Evolutionary conservation across 2,797 vertebrate species (phyloP), one percentile per base, ranked within the genome.

Genomic region (Brotula barbata): DNA sequence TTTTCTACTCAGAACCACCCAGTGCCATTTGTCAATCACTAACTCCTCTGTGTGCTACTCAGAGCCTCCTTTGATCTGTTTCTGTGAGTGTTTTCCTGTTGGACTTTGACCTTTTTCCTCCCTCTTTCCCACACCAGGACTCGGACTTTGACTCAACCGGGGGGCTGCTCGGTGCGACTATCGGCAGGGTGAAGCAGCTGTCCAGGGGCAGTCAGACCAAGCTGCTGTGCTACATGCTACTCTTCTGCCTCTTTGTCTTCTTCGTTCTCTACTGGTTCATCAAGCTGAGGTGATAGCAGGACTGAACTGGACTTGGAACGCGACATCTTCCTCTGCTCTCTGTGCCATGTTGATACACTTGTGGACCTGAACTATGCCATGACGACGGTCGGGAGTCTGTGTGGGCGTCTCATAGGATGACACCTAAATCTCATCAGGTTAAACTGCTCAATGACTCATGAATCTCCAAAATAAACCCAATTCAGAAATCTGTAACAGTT

Each of bases 221-320:
- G 73, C 83, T 99, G 8, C 73, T 96, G 57, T 95, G 93, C 89
- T 99, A 98, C 82, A 93, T 99, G 95, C 91, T 97, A 84, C 91
- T 99, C 16, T 99, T 99, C 76, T 92, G 94, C 21, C 65, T 95
- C 4, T 97, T 99, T 44, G 96, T 99, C 22, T 98, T 99, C 82
- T 94, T 96, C 66, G 85, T 99, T 58, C 92, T 97, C 73, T 99
- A 99, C 80, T 99, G 96, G 95, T 92, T 95, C 85, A 93, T 99
- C 57, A 92, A 85, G 72, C 79, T 92, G 68, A 91, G 91, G 82
- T 92, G 91, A 93, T 86, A 17, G 7, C 16, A 43, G 2, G 61
- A 55, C 15, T 31, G 1, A 19, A 42, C 37, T 37, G 43, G 55
- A 71, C 47, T 71, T 41, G 44, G 5, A 8, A 23, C 46, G 56